Evolutionary conservation across 2,888 invertebrate species (phyloP).

Genomic region (Acleris sparsana): DNA sequence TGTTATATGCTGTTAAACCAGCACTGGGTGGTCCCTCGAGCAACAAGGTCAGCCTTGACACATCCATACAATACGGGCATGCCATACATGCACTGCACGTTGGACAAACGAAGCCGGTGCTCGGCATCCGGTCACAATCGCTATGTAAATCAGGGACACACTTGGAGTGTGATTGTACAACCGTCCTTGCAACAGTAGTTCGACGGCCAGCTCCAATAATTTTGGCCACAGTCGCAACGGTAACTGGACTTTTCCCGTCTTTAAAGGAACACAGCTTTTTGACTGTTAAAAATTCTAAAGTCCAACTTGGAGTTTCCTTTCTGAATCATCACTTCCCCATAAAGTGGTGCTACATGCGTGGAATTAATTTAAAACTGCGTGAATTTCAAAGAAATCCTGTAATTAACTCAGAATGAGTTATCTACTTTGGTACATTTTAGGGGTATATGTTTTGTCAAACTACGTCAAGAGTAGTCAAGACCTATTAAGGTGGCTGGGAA

Average conservation of each 20-base stretch:
- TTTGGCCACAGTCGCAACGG: constrained; percentile 32
- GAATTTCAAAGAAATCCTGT: constrained; percentile 13
- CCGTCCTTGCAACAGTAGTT: constrained; percentile 63
- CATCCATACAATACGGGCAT: constrained; percentile 45
- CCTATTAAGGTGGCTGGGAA: constrained; percentile 38
- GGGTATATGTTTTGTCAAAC: no score
- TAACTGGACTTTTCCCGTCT: constrained; percentile 28
- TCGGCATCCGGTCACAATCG: constrained; percentile 68
- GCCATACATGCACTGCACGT: constrained; percentile 61
- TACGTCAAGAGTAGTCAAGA: no score
- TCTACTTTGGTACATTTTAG: no score
- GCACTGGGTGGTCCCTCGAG: constrained; percentile 39
- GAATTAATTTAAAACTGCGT: constrained; percentile 9
- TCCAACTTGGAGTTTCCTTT: constrained; percentile 29
- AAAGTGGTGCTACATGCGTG: constrained; percentile 13
- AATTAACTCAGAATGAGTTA: constrained; percentile 6
- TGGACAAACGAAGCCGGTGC: constrained; percentile 58
- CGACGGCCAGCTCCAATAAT: constrained; percentile 39
- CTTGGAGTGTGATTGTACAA: constrained; percentile 58
- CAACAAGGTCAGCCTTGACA: constrained; percentile 47
- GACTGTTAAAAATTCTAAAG: constrained; percentile 24
- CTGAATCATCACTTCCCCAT: constrained; percentile 32
- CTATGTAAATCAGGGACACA: constrained; percentile 70
- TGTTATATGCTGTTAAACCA: constrained; percentile 29
- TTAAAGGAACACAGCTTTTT: constrained; percentile 18